A percentile compares a stretch with the other conserved stretches of the same genome.
These are phyloP conservation scores for Myiagra hebetior DNA, from an alignment of 2,113 vertebrate species.

Conservation along the genomic window DNA sequence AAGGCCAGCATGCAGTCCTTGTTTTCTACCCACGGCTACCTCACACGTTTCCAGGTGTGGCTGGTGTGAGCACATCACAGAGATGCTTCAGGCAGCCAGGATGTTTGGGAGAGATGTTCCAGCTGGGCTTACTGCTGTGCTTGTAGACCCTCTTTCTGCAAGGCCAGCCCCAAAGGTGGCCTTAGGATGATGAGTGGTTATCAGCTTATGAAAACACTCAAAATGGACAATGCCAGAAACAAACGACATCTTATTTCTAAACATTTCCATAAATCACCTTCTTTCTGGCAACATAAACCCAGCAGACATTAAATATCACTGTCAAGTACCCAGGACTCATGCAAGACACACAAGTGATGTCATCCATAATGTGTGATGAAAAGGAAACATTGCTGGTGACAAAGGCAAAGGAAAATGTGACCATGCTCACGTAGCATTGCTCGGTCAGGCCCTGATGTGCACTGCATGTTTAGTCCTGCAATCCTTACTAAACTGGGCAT, in stretches of 20 bases:
- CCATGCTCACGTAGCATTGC: fast-evolving
- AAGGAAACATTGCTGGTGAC: not conserved
- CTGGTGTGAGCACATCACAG: not conserved
- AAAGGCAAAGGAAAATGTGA: not conserved
- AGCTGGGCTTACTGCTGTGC: not conserved
- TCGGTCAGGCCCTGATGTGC: fast-evolving
- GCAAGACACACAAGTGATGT: not conserved
- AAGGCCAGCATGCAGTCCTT: not conserved
- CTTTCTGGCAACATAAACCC: not conserved
- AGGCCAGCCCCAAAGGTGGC: not conserved
- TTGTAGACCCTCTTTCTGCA: not conserved
- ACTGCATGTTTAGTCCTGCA: not conserved
- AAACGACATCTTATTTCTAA: not conserved
- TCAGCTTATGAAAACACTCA: not conserved
- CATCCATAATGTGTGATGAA: not conserved
- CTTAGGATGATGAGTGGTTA: not conserved
- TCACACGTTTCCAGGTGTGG: not conserved
- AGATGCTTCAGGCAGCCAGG: not conserved
- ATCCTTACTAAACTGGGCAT: not conserved
- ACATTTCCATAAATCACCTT: not conserved
- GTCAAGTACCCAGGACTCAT: not conserved
- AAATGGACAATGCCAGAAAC: not conserved
- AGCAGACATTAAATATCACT: not conserved
- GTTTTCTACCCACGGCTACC: not conserved
- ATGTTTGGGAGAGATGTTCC: not conserved